Conservation (phyloP, 2,888 invertebrate species). For the Andricus curvator region DNA sequence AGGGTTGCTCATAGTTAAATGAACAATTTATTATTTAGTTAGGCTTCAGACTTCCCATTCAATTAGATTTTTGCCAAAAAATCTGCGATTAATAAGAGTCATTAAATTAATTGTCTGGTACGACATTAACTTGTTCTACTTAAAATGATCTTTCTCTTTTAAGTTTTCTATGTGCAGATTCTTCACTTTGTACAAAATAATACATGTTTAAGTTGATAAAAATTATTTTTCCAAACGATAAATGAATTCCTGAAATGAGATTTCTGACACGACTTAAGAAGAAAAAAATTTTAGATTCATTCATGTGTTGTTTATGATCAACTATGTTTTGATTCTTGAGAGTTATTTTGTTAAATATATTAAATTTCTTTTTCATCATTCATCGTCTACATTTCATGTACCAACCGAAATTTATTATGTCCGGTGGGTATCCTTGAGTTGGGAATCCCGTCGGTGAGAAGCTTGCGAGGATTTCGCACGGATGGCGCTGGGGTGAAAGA, state of each 20-base stretch:
- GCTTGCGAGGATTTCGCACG: conserved; percentile 62
- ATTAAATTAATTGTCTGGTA: not conserved
- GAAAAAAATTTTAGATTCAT: not conserved
- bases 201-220: too few species aligned
- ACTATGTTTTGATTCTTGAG: not conserved
- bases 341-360: not conserved
- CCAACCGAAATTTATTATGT: conserved; percentile 54
- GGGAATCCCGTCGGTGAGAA: conserved; percentile 48
- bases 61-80: not conserved
- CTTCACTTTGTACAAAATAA: too few species aligned
- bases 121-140: not conserved
- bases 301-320: not conserved
- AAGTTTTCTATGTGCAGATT: too few species aligned
- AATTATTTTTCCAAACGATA: too few species aligned
- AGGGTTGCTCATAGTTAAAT: conserved; percentile 50
- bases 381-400: conserved; percentile 42
- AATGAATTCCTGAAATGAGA: too few species aligned
- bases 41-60: not conserved
- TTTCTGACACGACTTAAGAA: not conserved
- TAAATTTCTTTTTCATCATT: not conserved
- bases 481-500: conserved; percentile 66
- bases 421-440: conserved; percentile 50
- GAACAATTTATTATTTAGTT: not conserved
- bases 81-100: not conserved
- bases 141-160: not conserved